phyloP scores from a whole-genome alignment of 2,797 vertebrate species.

The Limosa lapponica region DNA sequence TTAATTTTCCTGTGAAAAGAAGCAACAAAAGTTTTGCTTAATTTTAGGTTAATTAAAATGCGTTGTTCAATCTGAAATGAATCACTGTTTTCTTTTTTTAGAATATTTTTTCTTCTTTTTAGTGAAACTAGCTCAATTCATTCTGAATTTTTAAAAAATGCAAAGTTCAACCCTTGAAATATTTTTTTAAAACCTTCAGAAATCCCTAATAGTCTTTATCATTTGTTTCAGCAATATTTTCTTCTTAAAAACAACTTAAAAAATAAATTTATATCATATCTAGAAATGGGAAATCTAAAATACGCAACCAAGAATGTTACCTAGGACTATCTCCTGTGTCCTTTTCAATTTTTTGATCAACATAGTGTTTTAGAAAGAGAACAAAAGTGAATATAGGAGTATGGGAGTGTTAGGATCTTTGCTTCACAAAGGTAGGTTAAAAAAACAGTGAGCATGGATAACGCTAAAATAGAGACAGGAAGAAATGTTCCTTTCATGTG shows the following conservation, averaged over 20 bases:
- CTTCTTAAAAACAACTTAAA: background rate
- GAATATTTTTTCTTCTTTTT: background rate
- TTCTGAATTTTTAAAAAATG: background rate
- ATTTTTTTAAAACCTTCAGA: background rate
- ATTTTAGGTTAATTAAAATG: background rate
- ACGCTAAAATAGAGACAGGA: background rate
- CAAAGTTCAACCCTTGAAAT: background rate
- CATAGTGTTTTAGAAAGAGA: background rate
- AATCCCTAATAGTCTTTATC: background rate
- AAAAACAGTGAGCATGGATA: background rate
- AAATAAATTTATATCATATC: background rate
- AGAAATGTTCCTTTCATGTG: slow-evolving; percentile 33
- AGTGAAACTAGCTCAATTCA: background rate
- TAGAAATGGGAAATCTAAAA: background rate
- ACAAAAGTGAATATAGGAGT: background rate
- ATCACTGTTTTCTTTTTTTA: background rate
- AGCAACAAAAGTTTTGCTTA: background rate
- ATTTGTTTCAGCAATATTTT: background rate
- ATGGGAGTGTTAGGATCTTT: background rate
- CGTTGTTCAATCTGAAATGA: background rate
- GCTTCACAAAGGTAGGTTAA: background rate
- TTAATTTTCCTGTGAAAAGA: background rate
- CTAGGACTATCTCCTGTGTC: background rate
- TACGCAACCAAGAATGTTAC: background rate
- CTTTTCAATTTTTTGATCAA: background rate